Base-by-base conservation (phyloP, 2,888 invertebrate species). In the Cylindroiulus punctatus region DNA sequence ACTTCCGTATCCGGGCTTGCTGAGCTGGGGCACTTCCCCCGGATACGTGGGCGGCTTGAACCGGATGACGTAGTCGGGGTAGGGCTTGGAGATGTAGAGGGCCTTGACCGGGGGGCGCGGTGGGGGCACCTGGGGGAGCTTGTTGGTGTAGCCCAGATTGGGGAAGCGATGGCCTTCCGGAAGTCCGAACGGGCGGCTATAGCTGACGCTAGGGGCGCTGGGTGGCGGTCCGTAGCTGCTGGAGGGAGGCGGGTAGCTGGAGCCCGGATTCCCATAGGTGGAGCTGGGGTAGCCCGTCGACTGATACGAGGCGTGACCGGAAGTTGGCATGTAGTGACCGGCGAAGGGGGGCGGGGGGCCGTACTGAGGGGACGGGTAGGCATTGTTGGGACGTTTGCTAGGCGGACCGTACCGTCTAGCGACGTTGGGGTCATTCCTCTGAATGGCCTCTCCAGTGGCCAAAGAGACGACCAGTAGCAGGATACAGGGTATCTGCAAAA, bases 401-500 rank as follows among this genome's bases (percentile, higher is more conserved):
- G 36, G 32, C 7, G 57, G 32, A 7, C 85, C 85, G n/a, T 76
- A 57, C 14, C 76, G 19, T 52, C 84, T n/a, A 22, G 19, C 17
- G 12, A 76, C 26, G 30, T 57, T 36, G 0, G 52, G 65, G 26
- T 76, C 42, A 0, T n/a, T 40, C 36, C 36, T 57, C 19, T 22
- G 32, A 19, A 82, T 86, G 47, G 86, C 82, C 14, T 84, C 86
- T 3, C 26, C 86, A 44, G 57, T 36, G 36, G 42, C 19, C 84
- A 86, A 47, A 17, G 84, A 52, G 84, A 84, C 40, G 32, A 84
- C 86, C 52, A 86, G 36, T 30, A 86, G 47, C 52, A 86, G 86
- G 86, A 86, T 86, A 86, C 86, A 52, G 32, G 84, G 86, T 84
- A 86, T 84, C 86, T 86, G 57, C 1, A 19, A 84, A 84, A 84